Percentiles rank a stretch among this genome's conserved stretches.
Evolutionary conservation across 2,888 invertebrate species (phyloP).

Genomic region (Drosophila neonasuta): DNA sequence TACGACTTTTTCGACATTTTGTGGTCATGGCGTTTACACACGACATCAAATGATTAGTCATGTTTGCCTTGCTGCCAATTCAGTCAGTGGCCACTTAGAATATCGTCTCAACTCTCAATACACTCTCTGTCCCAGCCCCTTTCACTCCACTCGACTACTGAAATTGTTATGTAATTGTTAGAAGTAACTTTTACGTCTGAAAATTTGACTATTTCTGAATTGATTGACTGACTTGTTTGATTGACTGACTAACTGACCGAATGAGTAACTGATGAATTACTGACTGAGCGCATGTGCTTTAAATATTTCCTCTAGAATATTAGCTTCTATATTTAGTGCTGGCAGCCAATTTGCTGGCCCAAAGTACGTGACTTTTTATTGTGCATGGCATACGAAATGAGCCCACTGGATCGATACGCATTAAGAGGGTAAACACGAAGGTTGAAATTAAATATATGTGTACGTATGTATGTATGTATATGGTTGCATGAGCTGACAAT

Average conservation of each 20-base stretch:
- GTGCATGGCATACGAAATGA: conserved; percentile 41
- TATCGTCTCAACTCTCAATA: conserved; percentile 3
- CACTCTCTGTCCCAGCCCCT: background rate
- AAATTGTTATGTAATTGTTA: conserved; percentile 57
- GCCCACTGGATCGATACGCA: conserved; percentile 54
- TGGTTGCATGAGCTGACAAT: background rate
- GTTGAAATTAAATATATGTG: conserved; percentile 26
- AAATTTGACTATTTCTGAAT: conserved; percentile 15
- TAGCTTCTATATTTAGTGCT: conserved; percentile 48
- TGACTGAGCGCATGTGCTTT: conserved; percentile 36
- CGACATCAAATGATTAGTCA: conserved; percentile 63
- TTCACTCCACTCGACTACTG: background rate
- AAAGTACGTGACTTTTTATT: conserved; percentile 51
- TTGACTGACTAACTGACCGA: conserved; percentile 9
- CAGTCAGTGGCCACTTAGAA: conserved; percentile 4
- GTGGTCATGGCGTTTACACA: conserved; percentile 55
- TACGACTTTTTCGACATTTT: conserved; percentile 45
- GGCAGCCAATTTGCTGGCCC: conserved; percentile 38
- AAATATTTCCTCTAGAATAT: conserved; percentile 34
- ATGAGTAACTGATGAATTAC: conserved; percentile 12
- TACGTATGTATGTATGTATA: background rate
- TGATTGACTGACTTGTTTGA: conserved; percentile 7
- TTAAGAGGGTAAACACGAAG: conserved; percentile 37
- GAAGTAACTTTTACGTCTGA: conserved; percentile 11
- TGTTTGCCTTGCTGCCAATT: conserved; percentile 19